Evolutionary conservation across 2,113 vertebrate genomes (phyloP).

Genomic region (Varanus salvator): DNA sequence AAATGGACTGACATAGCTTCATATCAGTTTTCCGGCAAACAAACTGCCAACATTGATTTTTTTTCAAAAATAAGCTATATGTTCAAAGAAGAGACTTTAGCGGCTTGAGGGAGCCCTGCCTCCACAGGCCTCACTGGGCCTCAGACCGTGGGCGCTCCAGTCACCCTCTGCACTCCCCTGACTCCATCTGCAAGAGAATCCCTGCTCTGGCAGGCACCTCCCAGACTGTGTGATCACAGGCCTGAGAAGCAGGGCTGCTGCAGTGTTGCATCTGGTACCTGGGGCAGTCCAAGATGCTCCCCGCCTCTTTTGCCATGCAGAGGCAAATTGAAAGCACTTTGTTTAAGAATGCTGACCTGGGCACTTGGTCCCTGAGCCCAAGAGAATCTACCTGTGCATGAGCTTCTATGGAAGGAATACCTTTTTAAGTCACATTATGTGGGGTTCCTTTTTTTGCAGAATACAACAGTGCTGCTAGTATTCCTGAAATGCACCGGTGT

Average conservation of each 20-base stretch:
- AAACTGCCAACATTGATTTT: too few relatives aligned
- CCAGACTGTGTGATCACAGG: not conserved
- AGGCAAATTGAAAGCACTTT: not conserved
- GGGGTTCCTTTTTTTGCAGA: not conserved
- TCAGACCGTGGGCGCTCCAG: not conserved
- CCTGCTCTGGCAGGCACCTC: not conserved
- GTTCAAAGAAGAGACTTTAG: not conserved
- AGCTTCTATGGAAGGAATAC: not conserved
- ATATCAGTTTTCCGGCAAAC: not conserved
- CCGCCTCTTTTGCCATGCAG: not conserved
- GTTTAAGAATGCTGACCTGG: not conserved
- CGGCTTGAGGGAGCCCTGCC: not conserved
- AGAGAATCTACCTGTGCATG: not conserved
- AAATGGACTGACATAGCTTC: not conserved
- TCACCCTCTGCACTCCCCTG: not conserved
- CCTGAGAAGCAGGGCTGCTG: too few relatives aligned
- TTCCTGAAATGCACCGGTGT: not conserved
- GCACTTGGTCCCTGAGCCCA: not conserved
- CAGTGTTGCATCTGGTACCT: not conserved
- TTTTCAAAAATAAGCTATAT: not conserved
- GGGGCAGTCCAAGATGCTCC: not conserved
- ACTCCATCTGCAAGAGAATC: not conserved
- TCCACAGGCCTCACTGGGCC: not conserved
- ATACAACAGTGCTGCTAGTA: not conserved
- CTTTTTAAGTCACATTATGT: not conserved